phyloP scores from a whole-genome alignment of 2,797 vertebrate genomes.

The Hapalemur alaotrensis region DNA sequence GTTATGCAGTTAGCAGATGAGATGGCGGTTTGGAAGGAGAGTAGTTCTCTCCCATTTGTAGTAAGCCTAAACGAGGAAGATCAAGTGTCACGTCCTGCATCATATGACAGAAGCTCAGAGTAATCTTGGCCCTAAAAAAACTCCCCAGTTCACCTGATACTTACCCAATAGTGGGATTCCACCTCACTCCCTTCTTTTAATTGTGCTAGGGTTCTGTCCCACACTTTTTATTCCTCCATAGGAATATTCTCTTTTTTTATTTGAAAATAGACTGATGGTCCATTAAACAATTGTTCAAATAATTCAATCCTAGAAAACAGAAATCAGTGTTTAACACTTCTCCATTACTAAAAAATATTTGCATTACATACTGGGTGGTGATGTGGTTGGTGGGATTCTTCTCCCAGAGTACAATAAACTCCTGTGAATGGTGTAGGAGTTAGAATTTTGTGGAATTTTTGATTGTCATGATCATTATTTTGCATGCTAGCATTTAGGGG shows the following conservation, averaged over 20 bases:
- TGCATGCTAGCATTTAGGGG: neutral
- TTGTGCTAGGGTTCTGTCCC: neutral
- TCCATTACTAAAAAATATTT: neutral
- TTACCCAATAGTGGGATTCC: neutral
- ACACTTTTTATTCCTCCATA: neutral
- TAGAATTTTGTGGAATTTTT: neutral
- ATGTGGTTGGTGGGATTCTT: neutral
- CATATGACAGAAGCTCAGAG: neutral
- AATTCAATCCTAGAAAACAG: neutral
- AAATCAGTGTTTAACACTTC: neutral
- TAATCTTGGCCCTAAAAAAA: neutral
- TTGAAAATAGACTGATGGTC: neutral
- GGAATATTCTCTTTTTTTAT: neutral
- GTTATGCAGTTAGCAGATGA: neutral
- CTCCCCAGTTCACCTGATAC: neutral
- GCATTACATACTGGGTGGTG: neutral
- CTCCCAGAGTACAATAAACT: neutral
- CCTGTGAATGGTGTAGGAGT: neutral
- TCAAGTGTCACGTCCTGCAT: neutral
- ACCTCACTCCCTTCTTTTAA: neutral
- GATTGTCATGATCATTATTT: neutral
- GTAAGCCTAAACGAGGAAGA: neutral
- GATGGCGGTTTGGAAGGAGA: neutral
- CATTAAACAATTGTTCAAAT: neutral
- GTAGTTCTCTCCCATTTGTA: neutral